These are phyloP conservation scores for Pimpla rufipes DNA, from an alignment of 2,888 invertebrate genomes.

Conservation along the genomic window DNA sequence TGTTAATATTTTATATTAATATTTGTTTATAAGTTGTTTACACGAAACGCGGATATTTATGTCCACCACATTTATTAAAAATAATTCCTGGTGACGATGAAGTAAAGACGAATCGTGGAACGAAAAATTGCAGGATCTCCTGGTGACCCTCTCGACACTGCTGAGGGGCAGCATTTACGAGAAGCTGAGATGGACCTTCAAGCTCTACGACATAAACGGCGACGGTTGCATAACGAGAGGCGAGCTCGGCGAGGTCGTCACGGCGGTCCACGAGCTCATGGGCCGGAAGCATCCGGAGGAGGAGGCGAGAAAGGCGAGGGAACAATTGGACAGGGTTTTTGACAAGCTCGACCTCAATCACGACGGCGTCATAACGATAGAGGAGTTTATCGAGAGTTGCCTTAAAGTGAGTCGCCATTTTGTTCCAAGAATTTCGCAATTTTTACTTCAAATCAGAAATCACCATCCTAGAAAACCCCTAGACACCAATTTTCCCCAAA, in stretches of 20 bases:
- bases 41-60: neutral
- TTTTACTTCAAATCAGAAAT: neutral
- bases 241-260: constrained; percentile 95
- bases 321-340: constrained; percentile 95
- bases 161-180: constrained; percentile 97
- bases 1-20: too few relatives aligned
- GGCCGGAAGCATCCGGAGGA: constrained; percentile 92
- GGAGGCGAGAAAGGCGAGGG: constrained; percentile 94
- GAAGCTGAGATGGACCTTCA: constrained; percentile 98
- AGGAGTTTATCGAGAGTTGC: constrained; percentile 98
- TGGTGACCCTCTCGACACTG: constrained; percentile 96
- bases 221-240: constrained; percentile 97
- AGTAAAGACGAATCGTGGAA: neutral
- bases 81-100: neutral
- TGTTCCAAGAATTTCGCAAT: too few relatives aligned
- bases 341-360: constrained; percentile 96
- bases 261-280: constrained; percentile 97
- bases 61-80: neutral
- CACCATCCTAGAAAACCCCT: too few relatives aligned
- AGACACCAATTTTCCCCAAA: too few relatives aligned
- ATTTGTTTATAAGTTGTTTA: too few relatives aligned
- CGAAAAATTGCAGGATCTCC: constrained; percentile 91
- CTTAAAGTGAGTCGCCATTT: constrained; percentile 88
- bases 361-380: constrained; percentile 97
- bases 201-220: constrained; percentile 97